Conservation (phyloP, 1,140 invertebrate species). For the Vollenhovia emeryi region DNA sequence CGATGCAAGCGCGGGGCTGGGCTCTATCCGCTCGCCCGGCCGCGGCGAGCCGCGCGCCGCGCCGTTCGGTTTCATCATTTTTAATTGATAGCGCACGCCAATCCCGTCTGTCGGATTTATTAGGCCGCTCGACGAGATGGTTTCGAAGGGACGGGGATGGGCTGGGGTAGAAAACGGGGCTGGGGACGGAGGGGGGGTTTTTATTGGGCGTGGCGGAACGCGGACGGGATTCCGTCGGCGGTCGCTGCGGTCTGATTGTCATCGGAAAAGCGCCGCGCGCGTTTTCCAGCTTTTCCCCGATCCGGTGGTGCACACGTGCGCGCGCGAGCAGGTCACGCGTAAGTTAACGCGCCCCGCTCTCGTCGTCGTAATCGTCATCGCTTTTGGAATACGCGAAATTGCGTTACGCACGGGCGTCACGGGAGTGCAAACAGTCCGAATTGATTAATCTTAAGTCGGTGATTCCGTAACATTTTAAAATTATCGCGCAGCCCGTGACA, state of each 20-base stretch:
- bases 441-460: conserved; percentile 1
- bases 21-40: conserved; percentile 34
- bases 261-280: conserved; percentile 63
- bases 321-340: conserved; percentile 21
- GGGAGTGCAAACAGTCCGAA: neutral
- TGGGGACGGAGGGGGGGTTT: conserved; percentile 55
- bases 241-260: conserved; percentile 70
- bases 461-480: neutral
- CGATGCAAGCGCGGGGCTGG: conserved; percentile 18
- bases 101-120: conserved; percentile 81
- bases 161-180: conserved; percentile 49
- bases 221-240: conserved; percentile 63
- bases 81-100: conserved; percentile 83
- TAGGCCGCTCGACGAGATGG: conserved; percentile 75
- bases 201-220: conserved; percentile 70
- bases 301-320: neutral
- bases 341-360: conserved; percentile 63
- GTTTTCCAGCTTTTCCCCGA: conserved; percentile 71
- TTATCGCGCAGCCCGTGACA: neutral
- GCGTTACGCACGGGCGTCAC: neutral
- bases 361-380: conserved; percentile 51
- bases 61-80: conserved; percentile 80
- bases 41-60: conserved; percentile 32
- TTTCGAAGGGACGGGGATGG: conserved; percentile 67
- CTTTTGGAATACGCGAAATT: conserved; percentile 50